A percentile compares a stretch with the other conserved stretches of the same genome.
phyloP scores from a whole-genome alignment of 2,797 vertebrate species.

The Sparidentex hasta region DNA sequence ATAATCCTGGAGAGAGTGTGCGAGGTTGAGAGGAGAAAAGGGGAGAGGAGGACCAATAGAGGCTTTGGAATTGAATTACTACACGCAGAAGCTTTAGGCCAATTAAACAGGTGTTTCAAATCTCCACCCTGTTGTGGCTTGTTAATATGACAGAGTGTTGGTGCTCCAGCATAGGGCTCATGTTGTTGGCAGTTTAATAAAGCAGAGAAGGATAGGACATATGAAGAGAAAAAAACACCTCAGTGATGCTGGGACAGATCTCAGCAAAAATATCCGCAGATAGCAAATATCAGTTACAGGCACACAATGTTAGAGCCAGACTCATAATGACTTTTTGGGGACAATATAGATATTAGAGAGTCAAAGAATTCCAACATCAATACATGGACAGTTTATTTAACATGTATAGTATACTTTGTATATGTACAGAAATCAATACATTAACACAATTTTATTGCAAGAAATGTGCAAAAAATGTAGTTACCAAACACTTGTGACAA shows the following conservation, averaged over 20 bases:
- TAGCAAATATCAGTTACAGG: neutral
- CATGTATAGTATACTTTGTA: too few species aligned
- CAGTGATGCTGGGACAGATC: neutral
- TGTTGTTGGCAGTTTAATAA: slow-evolving; percentile 41
- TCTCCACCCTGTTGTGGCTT: slow-evolving; percentile 38
- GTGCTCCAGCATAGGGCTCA: slow-evolving; percentile 5
- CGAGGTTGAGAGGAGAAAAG: slow-evolving; percentile 73
- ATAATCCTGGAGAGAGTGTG: slow-evolving; percentile 88
- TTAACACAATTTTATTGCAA: too few species aligned
- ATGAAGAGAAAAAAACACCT: slow-evolving; percentile 12
- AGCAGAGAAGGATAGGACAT: slow-evolving; percentile 27
- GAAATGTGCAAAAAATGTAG: too few species aligned
- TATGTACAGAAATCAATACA: too few species aligned
- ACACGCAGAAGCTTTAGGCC: slow-evolving; percentile 81
- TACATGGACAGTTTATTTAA: too few species aligned
- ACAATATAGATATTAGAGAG: too few species aligned
- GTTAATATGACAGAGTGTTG: slow-evolving; percentile 17
- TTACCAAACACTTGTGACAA: too few species aligned
- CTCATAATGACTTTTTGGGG: too few species aligned
- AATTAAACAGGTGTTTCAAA: slow-evolving; percentile 88
- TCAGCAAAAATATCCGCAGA: neutral
- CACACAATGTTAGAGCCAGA: too few species aligned
- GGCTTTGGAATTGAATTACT: slow-evolving; percentile 91
- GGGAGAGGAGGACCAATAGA: slow-evolving; percentile 80
- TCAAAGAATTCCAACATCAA: too few species aligned